Percentiles rank a stretch among this genome's conserved stretches.
These are phyloP conservation scores for Dimorphilus gyrociliatus DNA, from an alignment of 2,888 invertebrate species.

Conservation along the genomic window DNA sequence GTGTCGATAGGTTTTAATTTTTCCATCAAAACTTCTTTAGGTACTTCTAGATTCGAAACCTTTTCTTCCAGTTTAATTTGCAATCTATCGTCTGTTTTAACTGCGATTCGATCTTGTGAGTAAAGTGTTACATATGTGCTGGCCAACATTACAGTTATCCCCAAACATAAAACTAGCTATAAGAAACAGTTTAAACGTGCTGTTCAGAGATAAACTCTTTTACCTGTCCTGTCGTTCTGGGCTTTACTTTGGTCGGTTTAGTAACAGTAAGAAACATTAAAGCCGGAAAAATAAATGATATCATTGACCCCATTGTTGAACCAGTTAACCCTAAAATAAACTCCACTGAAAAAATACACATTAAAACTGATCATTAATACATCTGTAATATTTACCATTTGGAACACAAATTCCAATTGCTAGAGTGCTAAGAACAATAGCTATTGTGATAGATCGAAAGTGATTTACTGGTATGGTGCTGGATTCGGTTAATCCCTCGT, in stretches of 20 bases:
- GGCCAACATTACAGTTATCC: constrained; percentile 68
- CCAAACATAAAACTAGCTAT: constrained; percentile 60
- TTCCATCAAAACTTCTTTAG: background rate
- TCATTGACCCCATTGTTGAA: constrained; percentile 79
- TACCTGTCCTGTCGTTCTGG: too few relatives aligned
- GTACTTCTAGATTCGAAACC: background rate
- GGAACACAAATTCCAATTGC: constrained; percentile 70
- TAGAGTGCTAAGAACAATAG: constrained; percentile 58
- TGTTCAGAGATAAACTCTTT: background rate
- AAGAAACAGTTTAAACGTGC: constrained; percentile 10
- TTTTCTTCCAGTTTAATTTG: too few relatives aligned
- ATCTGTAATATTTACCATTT: constrained; percentile 44
- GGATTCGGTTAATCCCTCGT: constrained; percentile 18
- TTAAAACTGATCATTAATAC: too few relatives aligned
- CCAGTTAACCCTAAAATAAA: constrained; percentile 82
- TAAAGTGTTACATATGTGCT: constrained; percentile 74
- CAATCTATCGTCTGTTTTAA: too few relatives aligned
- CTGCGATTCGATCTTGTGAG: too few relatives aligned
- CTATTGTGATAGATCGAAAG: constrained; percentile 64
- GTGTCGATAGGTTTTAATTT: background rate
- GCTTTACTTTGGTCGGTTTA: too few relatives aligned
- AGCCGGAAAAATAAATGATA: constrained; percentile 82
- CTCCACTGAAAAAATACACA: constrained; percentile 43
- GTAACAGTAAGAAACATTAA: constrained; percentile 68
- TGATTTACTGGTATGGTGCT: constrained; percentile 57